Evolutionary conservation across 2,797 vertebrate species (phyloP).

Genomic region (Rhyacichthys aspro): DNA sequence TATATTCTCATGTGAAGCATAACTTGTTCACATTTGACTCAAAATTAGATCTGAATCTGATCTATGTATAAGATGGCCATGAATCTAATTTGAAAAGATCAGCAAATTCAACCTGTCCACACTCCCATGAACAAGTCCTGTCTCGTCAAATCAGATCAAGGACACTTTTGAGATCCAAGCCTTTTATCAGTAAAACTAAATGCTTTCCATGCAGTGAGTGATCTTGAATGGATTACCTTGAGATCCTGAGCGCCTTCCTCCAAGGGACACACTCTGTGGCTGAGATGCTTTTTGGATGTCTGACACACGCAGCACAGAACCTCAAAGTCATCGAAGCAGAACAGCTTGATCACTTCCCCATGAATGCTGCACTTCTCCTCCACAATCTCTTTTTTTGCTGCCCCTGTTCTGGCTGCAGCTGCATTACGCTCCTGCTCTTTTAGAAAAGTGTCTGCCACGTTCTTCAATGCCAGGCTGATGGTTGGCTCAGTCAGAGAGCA

Average conservation of each 20-base stretch:
- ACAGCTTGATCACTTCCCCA: constrained; percentile 78
- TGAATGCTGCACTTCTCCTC: constrained; percentile 70
- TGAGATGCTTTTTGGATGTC: constrained; percentile 81
- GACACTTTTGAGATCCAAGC: no score
- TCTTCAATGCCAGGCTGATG: constrained; percentile 82
- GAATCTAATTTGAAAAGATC: background rate
- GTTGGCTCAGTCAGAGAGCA: constrained; percentile 81
- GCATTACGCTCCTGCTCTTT: constrained; percentile 62
- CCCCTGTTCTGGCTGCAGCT: fast-evolving
- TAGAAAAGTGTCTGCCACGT: constrained; percentile 79
- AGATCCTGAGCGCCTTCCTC: constrained; percentile 82
- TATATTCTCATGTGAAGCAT: no score
- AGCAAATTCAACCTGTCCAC: background rate
- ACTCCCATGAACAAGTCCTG: no score
- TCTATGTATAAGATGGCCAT: background rate
- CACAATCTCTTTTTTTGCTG: background rate
- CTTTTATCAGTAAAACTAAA: no score
- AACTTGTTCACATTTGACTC: no score
- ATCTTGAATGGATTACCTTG: constrained; percentile 68
- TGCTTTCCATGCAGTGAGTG: background rate
- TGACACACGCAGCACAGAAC: constrained; percentile 83
- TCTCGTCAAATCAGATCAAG: no score
- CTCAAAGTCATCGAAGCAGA: constrained; percentile 78
- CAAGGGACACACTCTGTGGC: constrained; percentile 78
- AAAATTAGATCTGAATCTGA: no score